phyloP scores from a whole-genome alignment of 2,797 vertebrate genomes.

The Cirrhinus mrigala region DNA sequence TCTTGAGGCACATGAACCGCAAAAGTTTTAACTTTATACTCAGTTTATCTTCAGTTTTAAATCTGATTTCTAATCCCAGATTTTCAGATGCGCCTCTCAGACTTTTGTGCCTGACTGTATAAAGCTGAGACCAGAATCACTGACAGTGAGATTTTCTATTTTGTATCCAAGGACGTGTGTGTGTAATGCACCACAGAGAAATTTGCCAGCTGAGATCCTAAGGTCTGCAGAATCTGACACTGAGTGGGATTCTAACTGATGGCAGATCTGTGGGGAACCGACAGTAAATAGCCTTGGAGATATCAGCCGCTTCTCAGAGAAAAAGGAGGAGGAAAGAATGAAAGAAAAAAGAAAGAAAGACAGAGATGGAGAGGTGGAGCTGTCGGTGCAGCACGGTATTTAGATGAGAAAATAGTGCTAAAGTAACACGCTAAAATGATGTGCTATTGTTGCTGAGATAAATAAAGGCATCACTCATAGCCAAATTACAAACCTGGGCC shows the following conservation, averaged over 20 bases:
- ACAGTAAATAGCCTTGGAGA: slow-evolving; percentile 39
- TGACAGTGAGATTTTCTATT: slow-evolving; percentile 17
- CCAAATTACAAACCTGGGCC: slow-evolving; percentile 67
- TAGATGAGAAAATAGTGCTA: slow-evolving; percentile 45
- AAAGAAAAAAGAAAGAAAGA: background rate
- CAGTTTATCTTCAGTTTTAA: background rate
- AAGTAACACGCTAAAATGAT: slow-evolving; percentile 63
- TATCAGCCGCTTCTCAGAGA: slow-evolving; percentile 1
- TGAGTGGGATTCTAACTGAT: slow-evolving; percentile 37
- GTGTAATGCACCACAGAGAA: slow-evolving; percentile 33
- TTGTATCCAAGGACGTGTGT: slow-evolving; percentile 23
- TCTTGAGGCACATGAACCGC: background rate
- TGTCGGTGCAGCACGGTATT: background rate
- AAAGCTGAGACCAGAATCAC: background rate
- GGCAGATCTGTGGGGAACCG: slow-evolving; percentile 25
- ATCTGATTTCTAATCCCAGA: background rate
- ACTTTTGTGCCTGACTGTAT: background rate
- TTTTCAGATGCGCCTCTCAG: background rate
- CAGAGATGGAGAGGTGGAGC: slow-evolving; percentile 7
- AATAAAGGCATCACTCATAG: slow-evolving; percentile 73
- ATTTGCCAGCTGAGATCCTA: slow-evolving; percentile 24
- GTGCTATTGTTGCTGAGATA: slow-evolving; percentile 65
- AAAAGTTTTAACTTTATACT: background rate
- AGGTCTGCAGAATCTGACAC: slow-evolving; percentile 40
- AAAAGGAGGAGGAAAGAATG: background rate